Percentiles rank a stretch among this genome's conserved stretches.
These are phyloP conservation scores for Haliclona indistincta DNA, from an alignment of 37 sponge, comb jelly and placozoan species.

Conservation along the genomic window DNA sequence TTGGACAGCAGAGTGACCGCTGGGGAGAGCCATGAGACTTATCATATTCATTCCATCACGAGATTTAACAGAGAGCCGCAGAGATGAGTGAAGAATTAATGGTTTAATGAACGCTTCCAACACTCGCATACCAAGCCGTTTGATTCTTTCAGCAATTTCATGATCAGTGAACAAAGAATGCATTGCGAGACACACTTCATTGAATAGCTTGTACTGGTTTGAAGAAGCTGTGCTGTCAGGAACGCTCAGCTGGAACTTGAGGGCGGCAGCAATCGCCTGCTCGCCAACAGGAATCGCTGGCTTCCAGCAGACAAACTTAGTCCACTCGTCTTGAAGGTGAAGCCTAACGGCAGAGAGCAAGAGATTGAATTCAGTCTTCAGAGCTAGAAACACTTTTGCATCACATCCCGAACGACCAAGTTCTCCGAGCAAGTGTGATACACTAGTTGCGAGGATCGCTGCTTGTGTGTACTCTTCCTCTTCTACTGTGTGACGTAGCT, in stretches of 20 bases:
- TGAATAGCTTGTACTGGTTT: background rate
- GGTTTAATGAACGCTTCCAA: constrained; percentile 24
- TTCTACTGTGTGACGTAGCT: constrained; percentile 4
- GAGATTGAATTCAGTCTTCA: constrained; percentile 25
- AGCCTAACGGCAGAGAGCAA: constrained; percentile 8
- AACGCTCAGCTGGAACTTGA: constrained; percentile 7
- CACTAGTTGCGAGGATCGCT: constrained; percentile 2
- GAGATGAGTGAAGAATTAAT: too few species aligned
- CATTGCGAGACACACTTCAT: constrained; percentile 37
- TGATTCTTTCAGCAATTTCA: constrained; percentile 9
- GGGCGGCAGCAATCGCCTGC: background rate
- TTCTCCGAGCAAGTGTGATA: background rate
- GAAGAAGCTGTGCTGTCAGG: background rate
- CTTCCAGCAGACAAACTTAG: constrained; percentile 46
- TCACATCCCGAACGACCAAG: constrained; percentile 29
- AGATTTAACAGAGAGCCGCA: too few species aligned
- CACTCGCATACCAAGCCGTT: constrained; percentile 15
- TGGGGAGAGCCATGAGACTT: too few species aligned
- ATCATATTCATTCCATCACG: too few species aligned
- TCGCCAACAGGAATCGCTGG: constrained; percentile 11
- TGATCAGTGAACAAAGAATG: background rate
- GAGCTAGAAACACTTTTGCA: constrained; percentile 49
- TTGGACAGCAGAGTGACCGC: too few species aligned
- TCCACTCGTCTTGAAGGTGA: constrained; percentile 41
- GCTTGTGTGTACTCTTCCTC: constrained; percentile 8